Conservation (phyloP, 2,888 invertebrate genomes). For the Machimus atricapillus region DNA sequence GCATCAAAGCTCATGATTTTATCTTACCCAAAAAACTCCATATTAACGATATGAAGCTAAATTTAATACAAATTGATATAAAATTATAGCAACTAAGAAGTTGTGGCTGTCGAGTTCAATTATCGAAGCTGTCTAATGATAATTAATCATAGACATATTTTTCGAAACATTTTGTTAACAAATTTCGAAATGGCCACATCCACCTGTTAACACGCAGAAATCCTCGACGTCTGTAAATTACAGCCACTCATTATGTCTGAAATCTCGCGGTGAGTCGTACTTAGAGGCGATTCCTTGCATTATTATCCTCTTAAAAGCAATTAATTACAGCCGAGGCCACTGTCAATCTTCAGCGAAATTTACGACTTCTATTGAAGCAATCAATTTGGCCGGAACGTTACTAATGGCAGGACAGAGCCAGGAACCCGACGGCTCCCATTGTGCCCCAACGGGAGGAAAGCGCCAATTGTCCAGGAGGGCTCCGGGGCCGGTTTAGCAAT, state of each 20-base stretch:
- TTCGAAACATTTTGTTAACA: background rate
- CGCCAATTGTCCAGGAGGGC: background rate
- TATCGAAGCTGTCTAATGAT: background rate
- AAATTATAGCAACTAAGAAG: no score
- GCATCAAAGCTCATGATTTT: no score
- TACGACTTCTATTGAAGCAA: background rate
- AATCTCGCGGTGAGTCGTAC: background rate
- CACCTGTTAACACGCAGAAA: background rate
- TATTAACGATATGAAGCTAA: no score
- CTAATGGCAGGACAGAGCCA: background rate
- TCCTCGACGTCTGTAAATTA: background rate
- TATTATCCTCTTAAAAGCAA: background rate
- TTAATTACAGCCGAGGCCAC: background rate
- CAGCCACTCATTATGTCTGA: background rate
- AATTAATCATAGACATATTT: background rate
- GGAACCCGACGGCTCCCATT: background rate
- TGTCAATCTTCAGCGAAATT: background rate
- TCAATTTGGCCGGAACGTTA: background rate
- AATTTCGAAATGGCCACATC: background rate
- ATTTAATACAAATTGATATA: no score
- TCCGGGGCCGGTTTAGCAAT: background rate
- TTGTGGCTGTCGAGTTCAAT: no score
- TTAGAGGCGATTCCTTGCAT: background rate
- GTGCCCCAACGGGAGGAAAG: background rate
- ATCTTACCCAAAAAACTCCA: no score